phyloP scores from a whole-genome alignment of 2,113 vertebrate species.

The Phoxinus phoxinus region DNA sequence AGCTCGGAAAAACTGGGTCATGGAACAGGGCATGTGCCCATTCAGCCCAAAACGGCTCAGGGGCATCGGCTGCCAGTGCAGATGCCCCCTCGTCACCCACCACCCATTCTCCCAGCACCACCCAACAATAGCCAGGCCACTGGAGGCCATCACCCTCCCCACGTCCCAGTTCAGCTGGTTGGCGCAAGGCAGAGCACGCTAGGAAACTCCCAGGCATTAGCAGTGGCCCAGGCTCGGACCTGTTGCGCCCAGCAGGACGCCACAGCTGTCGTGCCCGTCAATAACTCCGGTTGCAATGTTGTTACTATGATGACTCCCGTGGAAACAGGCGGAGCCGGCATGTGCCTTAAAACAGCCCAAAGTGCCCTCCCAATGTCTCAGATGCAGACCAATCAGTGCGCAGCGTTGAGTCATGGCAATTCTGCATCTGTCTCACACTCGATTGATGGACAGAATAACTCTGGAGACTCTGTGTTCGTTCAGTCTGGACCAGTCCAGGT shows the following conservation, averaged over 20 bases:
- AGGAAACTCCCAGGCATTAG: conserved; percentile 86
- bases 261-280: conserved; percentile 49
- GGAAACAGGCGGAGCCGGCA: conserved; percentile 65
- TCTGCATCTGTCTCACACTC: conserved; percentile 34
- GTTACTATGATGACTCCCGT: conserved; percentile 74
- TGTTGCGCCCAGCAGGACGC: conserved; percentile 65
- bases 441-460: conserved; percentile 45
- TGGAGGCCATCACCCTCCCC: conserved; percentile 77
- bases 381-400: conserved; percentile 51
- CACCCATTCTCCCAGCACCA: conserved; percentile 78
- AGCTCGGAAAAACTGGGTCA: conserved; percentile 67
- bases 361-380: conserved; percentile 59
- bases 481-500: conserved; percentile 56
- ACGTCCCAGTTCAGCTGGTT: conserved; percentile 94
- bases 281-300: conserved; percentile 58
- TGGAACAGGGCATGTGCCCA: conserved; percentile 80
- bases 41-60: conserved; percentile 87
- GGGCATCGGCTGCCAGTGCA: conserved; percentile 76
- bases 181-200: conserved; percentile 88
- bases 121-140: conserved; percentile 75
- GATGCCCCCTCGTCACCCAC: conserved; percentile 74
- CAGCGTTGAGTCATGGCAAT: conserved; percentile 39
- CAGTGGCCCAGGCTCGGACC: conserved; percentile 82
- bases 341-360: conserved; percentile 73
- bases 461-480: conserved; percentile 53